Evolutionary conservation across 2,797 vertebrate genomes (phyloP).

Genomic region (Sebastes minor): DNA sequence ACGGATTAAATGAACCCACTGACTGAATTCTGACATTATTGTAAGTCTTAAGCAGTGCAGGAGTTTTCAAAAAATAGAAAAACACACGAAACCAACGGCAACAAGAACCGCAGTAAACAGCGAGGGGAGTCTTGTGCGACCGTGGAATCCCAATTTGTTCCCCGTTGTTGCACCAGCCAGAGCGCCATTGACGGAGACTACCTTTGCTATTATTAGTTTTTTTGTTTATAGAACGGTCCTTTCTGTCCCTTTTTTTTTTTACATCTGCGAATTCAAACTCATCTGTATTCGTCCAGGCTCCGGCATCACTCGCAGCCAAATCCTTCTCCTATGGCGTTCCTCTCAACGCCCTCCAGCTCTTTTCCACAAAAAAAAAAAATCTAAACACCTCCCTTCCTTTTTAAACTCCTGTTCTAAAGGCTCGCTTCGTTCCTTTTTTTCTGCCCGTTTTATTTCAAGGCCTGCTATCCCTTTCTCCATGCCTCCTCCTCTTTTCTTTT

Average conservation of each 20-base stretch:
- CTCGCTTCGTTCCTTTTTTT: constrained; percentile 15
- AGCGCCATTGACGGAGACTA: constrained; percentile 39
- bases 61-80: constrained; percentile 10
- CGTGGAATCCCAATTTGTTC: constrained; percentile 70
- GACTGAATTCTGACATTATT: neutral
- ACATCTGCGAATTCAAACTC: constrained; percentile 56
- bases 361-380: constrained; percentile 6
- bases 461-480: constrained; percentile 39
- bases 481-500: constrained; percentile 52
- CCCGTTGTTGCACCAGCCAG: constrained; percentile 52
- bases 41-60: neutral
- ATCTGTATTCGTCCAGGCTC: constrained; percentile 67
- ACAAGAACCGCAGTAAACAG: constrained; percentile 24
- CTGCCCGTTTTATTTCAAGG: constrained; percentile 19
- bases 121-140: constrained; percentile 48
- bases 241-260: constrained; percentile 16
- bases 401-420: constrained; percentile 17
- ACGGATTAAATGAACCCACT: neutral
- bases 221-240: constrained; percentile 9
- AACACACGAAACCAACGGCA: constrained; percentile 28
- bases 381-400: neutral
- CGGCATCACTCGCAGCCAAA: constrained; percentile 59
- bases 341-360: constrained; percentile 48
- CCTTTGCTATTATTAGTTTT: constrained; percentile 44
- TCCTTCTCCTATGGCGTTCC: constrained; percentile 49